Evolutionary conservation across 2,888 invertebrate genomes (phyloP), one percentile per base, ranked within the genome.

Genomic region (Zonitis immaculata): DNA sequence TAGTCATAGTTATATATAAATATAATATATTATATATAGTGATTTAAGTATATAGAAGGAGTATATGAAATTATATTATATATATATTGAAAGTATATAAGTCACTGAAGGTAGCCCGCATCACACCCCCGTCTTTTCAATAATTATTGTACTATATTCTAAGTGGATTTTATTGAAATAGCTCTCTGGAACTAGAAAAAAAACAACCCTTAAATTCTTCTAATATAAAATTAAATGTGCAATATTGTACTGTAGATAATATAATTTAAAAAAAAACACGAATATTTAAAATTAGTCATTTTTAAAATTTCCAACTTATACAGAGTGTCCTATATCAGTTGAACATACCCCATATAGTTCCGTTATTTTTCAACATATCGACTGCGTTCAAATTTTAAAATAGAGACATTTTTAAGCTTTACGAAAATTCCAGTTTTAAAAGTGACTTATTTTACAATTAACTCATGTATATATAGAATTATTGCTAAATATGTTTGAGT

Each of bases 141-240:
- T 25, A 42, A 59, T 63, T n/a, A n/a, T n/a, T 64, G 64, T 67
- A 66, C 60, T 66, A 64, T 56, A 51, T 51, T 54, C 56, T 59
- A 55, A 66, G 69, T 73, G 73, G 73, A 72, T 74, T 74, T 73
- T 70, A 73, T 73, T 73, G 68, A 68, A 69, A 71, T 67, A 68
- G 66, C 67, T 67, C 67, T 70, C 69, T 39, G 20, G 6, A 39
- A 39, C 39, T 39, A 6, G 20, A 39, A n/a, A 26, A 39, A 39
- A n/a, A 26, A 6, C 1, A 6, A 3, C n/a, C 20, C 39, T 16
- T 39, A 8, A n/a, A 39, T 4, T 18, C 6, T 11, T n/a, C 9
- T 1, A 20, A 20, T 3, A 18, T 6, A 5, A 3, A 18, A 32
- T 3, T 39, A 6, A 39, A 39, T 20, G 39, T 39, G 39, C 39